A percentile compares a stretch with the other conserved stretches of the same genome.
Evolutionary conservation across 2,797 vertebrate species (phyloP).

Genomic region (Pantherophis alleghaniensis): DNA sequence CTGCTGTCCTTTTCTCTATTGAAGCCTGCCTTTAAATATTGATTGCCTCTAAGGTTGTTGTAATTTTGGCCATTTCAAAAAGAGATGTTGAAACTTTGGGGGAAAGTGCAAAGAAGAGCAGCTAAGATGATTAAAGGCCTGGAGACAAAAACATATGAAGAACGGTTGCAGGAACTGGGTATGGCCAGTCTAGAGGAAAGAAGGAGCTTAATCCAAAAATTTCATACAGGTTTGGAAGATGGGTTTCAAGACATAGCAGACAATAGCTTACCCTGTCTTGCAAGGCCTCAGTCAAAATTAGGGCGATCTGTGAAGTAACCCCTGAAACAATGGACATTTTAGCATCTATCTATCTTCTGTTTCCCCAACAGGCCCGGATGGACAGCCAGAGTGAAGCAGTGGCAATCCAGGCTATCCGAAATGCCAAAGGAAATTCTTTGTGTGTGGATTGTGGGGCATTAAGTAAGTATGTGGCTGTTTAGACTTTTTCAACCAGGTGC

Average conservation of each 20-base stretch:
- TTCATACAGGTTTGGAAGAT: background rate
- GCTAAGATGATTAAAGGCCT: background rate
- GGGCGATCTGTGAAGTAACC: background rate
- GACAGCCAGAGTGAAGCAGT: slow-evolving; percentile 96
- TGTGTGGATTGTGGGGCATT: slow-evolving; percentile 92
- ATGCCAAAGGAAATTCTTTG: slow-evolving; percentile 87
- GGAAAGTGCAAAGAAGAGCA: background rate
- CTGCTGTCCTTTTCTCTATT: background rate
- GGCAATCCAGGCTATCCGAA: slow-evolving; percentile 91
- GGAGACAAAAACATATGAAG: background rate
- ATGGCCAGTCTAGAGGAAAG: background rate
- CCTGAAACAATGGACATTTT: background rate
- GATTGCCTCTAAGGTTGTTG: background rate
- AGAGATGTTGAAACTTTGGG: background rate
- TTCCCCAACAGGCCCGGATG: slow-evolving; percentile 78
- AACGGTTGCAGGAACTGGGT: rapidly evolving
- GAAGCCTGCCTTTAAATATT: background rate
- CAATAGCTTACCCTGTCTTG: background rate
- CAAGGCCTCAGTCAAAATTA: background rate
- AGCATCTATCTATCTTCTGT: background rate
- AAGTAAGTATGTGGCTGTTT: slow-evolving; percentile 75
- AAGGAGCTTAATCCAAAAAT: background rate
- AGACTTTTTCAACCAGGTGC: background rate
- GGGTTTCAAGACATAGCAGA: background rate
- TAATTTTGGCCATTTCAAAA: background rate